Base-by-base conservation (phyloP, 2,113 vertebrate genomes). In the Rattus rattus region DNA sequence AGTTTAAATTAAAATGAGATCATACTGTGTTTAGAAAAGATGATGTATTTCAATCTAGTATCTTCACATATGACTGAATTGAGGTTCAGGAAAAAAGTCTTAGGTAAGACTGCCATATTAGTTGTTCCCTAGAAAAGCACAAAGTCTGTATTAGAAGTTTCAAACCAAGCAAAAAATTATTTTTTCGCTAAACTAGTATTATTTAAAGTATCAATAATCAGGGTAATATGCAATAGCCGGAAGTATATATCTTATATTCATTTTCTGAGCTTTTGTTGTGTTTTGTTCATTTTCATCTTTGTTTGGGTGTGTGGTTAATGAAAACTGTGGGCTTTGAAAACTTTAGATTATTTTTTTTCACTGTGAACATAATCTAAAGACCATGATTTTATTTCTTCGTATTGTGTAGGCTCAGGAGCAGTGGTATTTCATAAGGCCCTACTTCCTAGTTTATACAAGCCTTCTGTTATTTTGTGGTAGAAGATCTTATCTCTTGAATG, bases 181-280 rank as follows among this genome's bases (percentile, higher is more conserved):
- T 13, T 22, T 67, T 36, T 67, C 16, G 7, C 2, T 20, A 0
- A 86, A 7, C 5, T 49, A 65, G 43, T 7, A 22, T 49, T 19
- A 20, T 49, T 30, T 67, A 11, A 7, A 9, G 6, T 86, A 0
- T 20, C 33, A 30, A 12, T 26, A 5, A 0, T 49, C 17, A 36
- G 17, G 0, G 19, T 36, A 5, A 4, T 69, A 52, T 47, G 0
- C 0, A 52, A 69, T 69, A 49, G 16, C 5, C 0, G 22, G 11
- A 1, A 52, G 0, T 30, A 65, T 4, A 43, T 10, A 26, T 6
- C 13, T 85, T 65, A 70, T 16, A 63, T 20, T 70, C 17, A 36
- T 69, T 52, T 36, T 87, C 0, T 70, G 30, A 24, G 2, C 13
- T 20, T 87, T 14, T 22, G 14, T 85, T 63, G 1, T 54, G 6